Conservation (phyloP, 2,888 invertebrate species). For the Xestia xanthographa region DNA sequence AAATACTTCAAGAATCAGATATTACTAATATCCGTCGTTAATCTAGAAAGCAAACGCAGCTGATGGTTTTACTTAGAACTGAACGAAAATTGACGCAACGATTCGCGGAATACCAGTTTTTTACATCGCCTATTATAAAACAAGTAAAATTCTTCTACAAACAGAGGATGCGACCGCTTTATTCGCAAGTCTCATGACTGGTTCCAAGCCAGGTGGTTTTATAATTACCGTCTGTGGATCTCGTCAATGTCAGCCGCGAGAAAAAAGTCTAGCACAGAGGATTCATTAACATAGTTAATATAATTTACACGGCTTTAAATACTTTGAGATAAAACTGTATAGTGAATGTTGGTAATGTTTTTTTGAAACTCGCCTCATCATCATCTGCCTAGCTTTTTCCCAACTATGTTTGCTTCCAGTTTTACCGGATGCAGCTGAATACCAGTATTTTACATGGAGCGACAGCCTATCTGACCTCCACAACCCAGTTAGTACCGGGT, state of each 20-base stretch:
- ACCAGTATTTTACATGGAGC: too few relatives aligned
- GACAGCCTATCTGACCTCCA: too few relatives aligned
- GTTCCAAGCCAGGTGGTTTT: constrained; percentile 73
- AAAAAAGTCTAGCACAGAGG: constrained; percentile 68
- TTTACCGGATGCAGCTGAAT: too few relatives aligned
- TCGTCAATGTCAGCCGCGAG: constrained; percentile 75
- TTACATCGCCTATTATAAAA: constrained; percentile 39
- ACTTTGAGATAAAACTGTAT: constrained; percentile 33
- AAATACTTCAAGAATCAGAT: background rate
- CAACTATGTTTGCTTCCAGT: too few relatives aligned
- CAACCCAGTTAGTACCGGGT: too few relatives aligned
- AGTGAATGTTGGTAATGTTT: constrained; percentile 26
- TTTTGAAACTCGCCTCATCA: too few relatives aligned
- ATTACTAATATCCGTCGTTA: background rate
- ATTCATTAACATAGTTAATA: constrained; percentile 67
- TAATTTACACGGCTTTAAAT: constrained; percentile 50
- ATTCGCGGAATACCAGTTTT: constrained; percentile 37
- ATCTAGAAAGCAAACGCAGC: constrained; percentile 24
- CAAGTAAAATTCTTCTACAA: constrained; percentile 59
- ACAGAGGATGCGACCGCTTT: constrained; percentile 66
- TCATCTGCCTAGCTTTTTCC: too few relatives aligned
- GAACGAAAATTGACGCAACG: constrained; percentile 27
- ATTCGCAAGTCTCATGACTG: constrained; percentile 61
- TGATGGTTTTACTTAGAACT: constrained; percentile 1
- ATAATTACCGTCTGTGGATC: constrained; percentile 70